phyloP scores from a whole-genome alignment of 1,140 invertebrate species.

The Drepana arcuata region DNA sequence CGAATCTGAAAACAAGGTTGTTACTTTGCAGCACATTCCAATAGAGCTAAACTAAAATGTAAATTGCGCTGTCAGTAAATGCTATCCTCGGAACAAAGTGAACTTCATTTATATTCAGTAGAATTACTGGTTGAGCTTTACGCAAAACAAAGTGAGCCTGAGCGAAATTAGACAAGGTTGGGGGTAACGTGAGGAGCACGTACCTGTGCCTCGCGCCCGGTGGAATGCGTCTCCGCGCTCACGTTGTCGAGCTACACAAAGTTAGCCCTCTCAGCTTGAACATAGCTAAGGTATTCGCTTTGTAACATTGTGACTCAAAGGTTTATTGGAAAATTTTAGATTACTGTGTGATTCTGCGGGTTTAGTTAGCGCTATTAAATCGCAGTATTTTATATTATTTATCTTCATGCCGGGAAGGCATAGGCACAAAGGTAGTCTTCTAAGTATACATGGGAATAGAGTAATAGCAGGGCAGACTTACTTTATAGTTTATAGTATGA shows the following conservation, averaged over 20 bases:
- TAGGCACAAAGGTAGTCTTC: too few relatives aligned
- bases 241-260: constrained; percentile 12
- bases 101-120: constrained; percentile 45
- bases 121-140: constrained; percentile 32
- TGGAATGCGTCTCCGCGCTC: constrained; percentile 12
- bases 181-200: constrained; percentile 6
- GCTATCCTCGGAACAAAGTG: constrained; percentile 46
- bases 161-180: constrained; percentile 22
- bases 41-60: constrained; percentile 28
- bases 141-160: constrained; percentile 31
- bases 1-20: constrained; percentile 7
- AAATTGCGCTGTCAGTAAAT: constrained; percentile 43
- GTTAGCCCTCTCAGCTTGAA: too few relatives aligned
- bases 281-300: too few relatives aligned
- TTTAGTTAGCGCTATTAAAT: too few relatives aligned
- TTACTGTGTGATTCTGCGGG: too few relatives aligned
- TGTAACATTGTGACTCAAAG: too few relatives aligned
- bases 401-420: too few relatives aligned
- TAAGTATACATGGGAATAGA: too few relatives aligned
- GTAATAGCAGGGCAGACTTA: too few relatives aligned
- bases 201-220: neutral
- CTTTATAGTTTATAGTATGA: too few relatives aligned
- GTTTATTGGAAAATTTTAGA: too few relatives aligned
- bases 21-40: constrained; percentile 20
- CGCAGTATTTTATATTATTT: too few relatives aligned